These are phyloP conservation scores for Uloborus diversus DNA, from an alignment of 1,140 invertebrate genomes.

Conservation along the genomic window DNA sequence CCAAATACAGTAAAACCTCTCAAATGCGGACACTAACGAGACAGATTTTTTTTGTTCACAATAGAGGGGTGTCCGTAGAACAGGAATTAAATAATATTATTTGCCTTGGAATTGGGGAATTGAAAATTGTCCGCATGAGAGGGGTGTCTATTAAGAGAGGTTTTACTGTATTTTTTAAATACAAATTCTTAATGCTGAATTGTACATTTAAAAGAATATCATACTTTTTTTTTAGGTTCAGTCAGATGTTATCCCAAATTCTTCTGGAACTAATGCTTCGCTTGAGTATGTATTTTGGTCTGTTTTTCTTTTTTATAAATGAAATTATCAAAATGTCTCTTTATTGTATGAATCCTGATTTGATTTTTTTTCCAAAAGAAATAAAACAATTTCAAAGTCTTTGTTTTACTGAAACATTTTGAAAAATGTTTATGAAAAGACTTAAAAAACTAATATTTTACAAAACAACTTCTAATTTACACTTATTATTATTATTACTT, in stretches of 20 bases:
- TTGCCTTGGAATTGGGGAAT: not conserved
- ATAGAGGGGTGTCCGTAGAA: not conserved
- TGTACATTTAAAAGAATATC: not conserved
- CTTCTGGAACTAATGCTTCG: not conserved
- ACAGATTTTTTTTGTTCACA: not conserved
- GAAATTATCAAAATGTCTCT: too few relatives aligned
- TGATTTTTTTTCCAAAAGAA: too few relatives aligned
- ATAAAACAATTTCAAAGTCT: too few relatives aligned
- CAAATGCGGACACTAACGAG: too few relatives aligned
- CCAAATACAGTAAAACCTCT: too few relatives aligned
- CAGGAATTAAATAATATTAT: not conserved
- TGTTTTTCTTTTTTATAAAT: not conserved
- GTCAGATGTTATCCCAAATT: not conserved
- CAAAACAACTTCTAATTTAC: too few relatives aligned
- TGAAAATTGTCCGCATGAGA: not conserved
- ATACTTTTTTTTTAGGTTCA: not conserved
- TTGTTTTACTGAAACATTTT: too few relatives aligned
- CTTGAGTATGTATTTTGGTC: not conserved
- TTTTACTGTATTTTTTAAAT: not conserved
- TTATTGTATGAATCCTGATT: too few relatives aligned
- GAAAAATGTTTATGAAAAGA: too few relatives aligned
- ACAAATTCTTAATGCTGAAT: not conserved
- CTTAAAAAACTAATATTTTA: too few relatives aligned
- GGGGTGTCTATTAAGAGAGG: not conserved
- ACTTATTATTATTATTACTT: too few relatives aligned